Base-by-base conservation (phyloP, 2,888 invertebrate genomes). In the Anthophora plumipes region DNA sequence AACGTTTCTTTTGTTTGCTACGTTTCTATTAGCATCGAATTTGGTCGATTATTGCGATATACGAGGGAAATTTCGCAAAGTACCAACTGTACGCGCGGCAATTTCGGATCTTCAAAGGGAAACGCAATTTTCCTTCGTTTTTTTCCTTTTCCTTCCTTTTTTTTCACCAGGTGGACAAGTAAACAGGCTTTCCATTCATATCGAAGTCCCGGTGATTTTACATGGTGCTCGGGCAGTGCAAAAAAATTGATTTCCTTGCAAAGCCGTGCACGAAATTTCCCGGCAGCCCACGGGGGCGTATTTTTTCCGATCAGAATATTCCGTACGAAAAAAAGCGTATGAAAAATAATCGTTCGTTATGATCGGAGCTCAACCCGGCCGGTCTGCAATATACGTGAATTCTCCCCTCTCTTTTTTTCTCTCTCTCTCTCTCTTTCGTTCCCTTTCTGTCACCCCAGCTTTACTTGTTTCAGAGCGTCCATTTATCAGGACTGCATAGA, bases 261-360 rank as follows among this genome's bases (percentile, higher is more conserved):
- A n/a, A 71, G 55, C 25, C 41, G 55, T 50, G 63, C 41, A 57
- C 61, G 43, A 64, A 72, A 77, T 72, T 59, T 41, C n/a, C 57
- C 48, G 17, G 41, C 68, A 41, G 37, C 20, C 59, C 67, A 57
- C 48, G 25, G 48, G 41, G 43, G n/a, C 48, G 57, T 57, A 63
- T 63, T 59, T 59, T 73, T 50, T 64, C 57, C 76, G 43, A 64
- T 72, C 76, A 46, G 71, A 64, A 59, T 59, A 72, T 64, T 72
- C 64, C 76, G 46, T 52, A 31, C 46, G 64, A 39, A 70, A 71
- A 75, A 72, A 57, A 59, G 72, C 57, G 72, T 46, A 59, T 57
- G 76, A 64, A 72, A 77, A 77, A 72, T 77, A 77, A 77, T 77
- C 72, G 76, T 64, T 76, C 76, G 72, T 76, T 72, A 66, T 77